These are phyloP conservation scores for Crematogaster levior DNA, from an alignment of 2,888 invertebrate genomes.

Conservation along the genomic window DNA sequence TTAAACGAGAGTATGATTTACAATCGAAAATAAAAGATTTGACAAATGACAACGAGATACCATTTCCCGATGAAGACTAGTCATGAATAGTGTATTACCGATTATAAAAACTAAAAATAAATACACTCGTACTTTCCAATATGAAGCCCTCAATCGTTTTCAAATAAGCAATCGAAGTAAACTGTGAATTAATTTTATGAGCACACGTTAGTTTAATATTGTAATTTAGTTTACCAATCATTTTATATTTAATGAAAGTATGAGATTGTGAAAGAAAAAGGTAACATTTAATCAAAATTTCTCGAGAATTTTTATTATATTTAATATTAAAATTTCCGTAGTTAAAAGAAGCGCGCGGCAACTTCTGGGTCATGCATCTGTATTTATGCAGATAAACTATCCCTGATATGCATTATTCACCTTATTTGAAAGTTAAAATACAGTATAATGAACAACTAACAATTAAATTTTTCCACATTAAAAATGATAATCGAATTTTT, in stretches of 20 bases:
- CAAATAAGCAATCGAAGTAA: not conserved
- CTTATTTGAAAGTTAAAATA: conserved; percentile 38
- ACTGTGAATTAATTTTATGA: not conserved
- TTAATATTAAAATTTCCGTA: conserved; percentile 1
- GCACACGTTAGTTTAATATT: not conserved
- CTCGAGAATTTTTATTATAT: not conserved
- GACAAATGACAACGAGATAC: not conserved
- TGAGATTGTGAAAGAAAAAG: not conserved
- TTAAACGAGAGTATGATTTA: conserved; percentile 30
- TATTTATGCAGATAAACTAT: conserved; percentile 24
- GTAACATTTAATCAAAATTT: not conserved
- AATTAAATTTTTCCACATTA: conserved; percentile 7
- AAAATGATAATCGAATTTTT: conserved; percentile 11
- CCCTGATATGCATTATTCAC: conserved; percentile 34
- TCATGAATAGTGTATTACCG: not conserved
- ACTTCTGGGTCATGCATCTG: not conserved
- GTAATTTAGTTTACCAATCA: not conserved
- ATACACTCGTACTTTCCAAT: not conserved
- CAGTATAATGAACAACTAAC: conserved; percentile 6
- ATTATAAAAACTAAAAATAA: not conserved
- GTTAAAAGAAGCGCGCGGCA: not conserved
- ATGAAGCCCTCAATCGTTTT: not conserved
- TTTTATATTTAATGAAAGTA: not conserved
- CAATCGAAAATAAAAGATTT: not conserved
- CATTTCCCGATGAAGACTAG: conserved; percentile 1